Evolutionary conservation across 2,888 invertebrate genomes (phyloP).

Genomic region (Drosophila emarginata): DNA sequence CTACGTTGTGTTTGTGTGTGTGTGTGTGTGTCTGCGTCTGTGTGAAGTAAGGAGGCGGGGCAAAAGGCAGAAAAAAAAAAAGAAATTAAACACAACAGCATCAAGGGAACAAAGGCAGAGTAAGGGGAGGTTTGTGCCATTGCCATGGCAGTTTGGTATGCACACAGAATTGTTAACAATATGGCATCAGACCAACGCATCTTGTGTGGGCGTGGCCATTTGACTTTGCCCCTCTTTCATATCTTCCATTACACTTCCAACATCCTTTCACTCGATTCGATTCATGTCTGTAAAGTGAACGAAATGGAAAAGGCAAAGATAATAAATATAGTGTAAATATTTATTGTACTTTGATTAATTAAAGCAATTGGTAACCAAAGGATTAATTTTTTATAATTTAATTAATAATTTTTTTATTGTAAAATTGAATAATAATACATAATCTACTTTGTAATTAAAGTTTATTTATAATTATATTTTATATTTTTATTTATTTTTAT

Average conservation of each 20-base stretch:
- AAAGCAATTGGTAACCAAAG: neutral
- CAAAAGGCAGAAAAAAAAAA: slow-evolving; percentile 55
- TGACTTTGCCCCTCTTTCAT: slow-evolving; percentile 10
- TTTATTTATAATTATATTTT: no score
- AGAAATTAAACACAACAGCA: slow-evolving; percentile 63
- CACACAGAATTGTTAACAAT: slow-evolving; percentile 61
- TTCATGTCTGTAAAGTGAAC: neutral
- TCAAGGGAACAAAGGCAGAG: slow-evolving; percentile 27
- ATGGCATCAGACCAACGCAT: slow-evolving; percentile 45
- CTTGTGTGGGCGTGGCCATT: slow-evolving; percentile 22
- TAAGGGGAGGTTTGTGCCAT: neutral
- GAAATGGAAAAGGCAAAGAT: neutral
- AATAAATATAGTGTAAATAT: neutral
- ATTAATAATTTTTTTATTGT: no score
- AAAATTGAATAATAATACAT: no score
- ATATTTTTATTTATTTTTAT: no score
- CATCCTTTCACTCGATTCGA: neutral
- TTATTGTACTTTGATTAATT: neutral
- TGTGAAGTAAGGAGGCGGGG: neutral
- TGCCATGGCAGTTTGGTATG: slow-evolving; percentile 41
- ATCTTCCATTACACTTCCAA: neutral
- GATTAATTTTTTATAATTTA: no score
- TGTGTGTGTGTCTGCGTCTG: neutral
- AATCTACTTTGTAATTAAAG: no score
- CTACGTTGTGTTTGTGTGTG: slow-evolving; percentile 17